Percentiles rank a stretch among this genome's conserved stretches.
Evolutionary conservation across 1,140 invertebrate species (phyloP).

Genomic region (Riptortus pedestris): DNA sequence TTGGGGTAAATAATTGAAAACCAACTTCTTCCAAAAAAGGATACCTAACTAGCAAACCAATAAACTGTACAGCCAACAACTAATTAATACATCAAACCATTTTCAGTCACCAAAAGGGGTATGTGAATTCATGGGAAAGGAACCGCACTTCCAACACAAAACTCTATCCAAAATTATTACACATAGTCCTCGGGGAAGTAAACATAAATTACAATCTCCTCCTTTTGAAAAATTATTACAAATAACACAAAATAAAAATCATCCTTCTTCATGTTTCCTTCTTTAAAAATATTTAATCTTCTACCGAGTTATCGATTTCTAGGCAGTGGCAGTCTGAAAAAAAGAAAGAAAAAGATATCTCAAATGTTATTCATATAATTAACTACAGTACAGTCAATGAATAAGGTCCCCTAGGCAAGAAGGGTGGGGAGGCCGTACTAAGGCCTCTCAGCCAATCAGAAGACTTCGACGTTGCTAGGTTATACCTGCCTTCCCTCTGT

Average conservation of each 20-base stretch:
- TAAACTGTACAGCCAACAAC: constrained; percentile 4
- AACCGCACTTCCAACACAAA: neutral
- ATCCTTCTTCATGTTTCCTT: neutral
- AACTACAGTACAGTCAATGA: too few relatives aligned
- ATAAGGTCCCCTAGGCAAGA: too few relatives aligned
- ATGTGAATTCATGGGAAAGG: neutral
- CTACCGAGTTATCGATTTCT: neutral
- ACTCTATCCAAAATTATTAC: neutral
- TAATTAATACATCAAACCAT: neutral
- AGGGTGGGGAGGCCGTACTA: too few relatives aligned
- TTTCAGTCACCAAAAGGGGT: constrained; percentile 1
- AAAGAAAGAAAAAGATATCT: neutral
- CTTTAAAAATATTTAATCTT: neutral
- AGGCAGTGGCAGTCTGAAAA: neutral
- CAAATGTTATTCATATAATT: too few relatives aligned
- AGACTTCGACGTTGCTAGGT: too few relatives aligned
- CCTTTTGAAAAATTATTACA: neutral
- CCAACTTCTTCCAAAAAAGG: constrained; percentile 7
- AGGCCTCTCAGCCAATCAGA: too few relatives aligned
- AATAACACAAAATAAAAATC: neutral
- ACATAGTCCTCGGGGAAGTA: neutral
- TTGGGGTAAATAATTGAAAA: neutral
- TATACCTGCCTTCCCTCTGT: too few relatives aligned
- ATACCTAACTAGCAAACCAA: neutral
- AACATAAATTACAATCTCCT: neutral